Conservation (phyloP, 1,140 invertebrate genomes). For the Drosophila equinoxialis region DNA sequence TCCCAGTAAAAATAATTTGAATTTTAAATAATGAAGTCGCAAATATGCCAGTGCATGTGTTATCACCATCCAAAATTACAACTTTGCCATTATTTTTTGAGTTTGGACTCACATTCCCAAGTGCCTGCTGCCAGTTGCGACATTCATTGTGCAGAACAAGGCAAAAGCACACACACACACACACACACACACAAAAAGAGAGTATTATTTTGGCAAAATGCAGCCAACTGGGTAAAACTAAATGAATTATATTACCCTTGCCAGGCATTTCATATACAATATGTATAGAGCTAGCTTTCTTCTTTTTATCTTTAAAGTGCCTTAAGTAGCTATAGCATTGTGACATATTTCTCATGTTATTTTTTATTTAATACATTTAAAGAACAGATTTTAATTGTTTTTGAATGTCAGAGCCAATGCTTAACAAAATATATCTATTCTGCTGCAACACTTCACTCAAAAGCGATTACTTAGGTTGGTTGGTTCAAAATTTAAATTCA, state of each 20-base stretch:
- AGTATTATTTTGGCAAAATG: conserved; percentile 24
- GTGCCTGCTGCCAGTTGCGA: conserved; percentile 45
- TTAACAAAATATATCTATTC: too few species aligned
- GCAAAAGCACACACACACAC: conserved; percentile 23
- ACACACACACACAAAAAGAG: conserved; percentile 20
- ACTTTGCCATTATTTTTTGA: conserved; percentile 16
- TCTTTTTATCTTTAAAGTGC: conserved; percentile 21
- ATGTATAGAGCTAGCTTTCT: conserved; percentile 3
- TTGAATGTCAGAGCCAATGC: too few species aligned
- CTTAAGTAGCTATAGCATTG: background rate
- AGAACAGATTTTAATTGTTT: too few species aligned
- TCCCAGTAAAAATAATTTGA: conserved; percentile 43
- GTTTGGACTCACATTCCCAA: conserved; percentile 32
- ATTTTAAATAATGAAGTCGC: too few species aligned
- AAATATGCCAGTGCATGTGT: conserved; percentile 54
- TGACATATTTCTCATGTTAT: too few species aligned
- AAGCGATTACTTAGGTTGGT: too few species aligned
- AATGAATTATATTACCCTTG: conserved; percentile 52
- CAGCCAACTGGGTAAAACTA: conserved; percentile 45
- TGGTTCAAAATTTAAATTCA: too few species aligned
- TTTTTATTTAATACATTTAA: too few species aligned
- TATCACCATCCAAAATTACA: conserved; percentile 52
- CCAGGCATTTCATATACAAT: conserved; percentile 4
- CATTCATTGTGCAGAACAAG: conserved; percentile 37
- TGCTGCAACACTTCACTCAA: too few species aligned